Evolutionary conservation across 1,140 invertebrate species (phyloP).

Genomic region (Listronotus bonariensis): DNA sequence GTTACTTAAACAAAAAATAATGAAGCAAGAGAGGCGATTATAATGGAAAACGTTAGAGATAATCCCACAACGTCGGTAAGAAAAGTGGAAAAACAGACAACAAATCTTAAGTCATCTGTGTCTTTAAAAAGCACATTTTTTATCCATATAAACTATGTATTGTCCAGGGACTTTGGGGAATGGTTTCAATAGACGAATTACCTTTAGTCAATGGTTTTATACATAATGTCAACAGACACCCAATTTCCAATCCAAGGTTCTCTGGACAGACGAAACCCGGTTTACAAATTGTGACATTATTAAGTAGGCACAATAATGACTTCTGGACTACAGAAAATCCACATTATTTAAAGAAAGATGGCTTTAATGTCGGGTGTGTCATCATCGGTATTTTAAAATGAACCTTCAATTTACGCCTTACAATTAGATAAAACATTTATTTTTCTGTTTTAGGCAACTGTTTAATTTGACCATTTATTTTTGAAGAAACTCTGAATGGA

Average conservation of each 20-base stretch:
- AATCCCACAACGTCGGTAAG: background rate
- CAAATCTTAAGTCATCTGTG: too few relatives aligned
- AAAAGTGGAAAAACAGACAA: background rate
- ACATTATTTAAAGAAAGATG: too few relatives aligned
- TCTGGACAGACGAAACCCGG: slow-evolving; percentile 1
- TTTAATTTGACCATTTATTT: too few relatives aligned
- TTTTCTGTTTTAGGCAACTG: too few relatives aligned
- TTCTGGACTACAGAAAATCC: too few relatives aligned
- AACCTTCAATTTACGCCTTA: too few relatives aligned
- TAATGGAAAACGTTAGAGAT: background rate
- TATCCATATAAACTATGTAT: background rate
- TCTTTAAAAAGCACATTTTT: too few relatives aligned
- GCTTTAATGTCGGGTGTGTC: too few relatives aligned
- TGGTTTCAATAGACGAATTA: background rate
- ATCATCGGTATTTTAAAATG: too few relatives aligned
- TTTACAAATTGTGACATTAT: background rate
- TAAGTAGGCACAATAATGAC: too few relatives aligned
- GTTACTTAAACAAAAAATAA: background rate
- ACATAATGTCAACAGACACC: background rate
- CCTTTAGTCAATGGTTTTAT: background rate
- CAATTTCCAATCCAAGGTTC: slow-evolving; percentile 1
- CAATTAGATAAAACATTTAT: too few relatives aligned
- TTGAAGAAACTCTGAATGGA: too few relatives aligned
- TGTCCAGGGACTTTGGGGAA: background rate
- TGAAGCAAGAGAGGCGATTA: background rate